Conservation (phyloP, 2,113 vertebrate species). For the Thunnus maccoyii region DNA sequence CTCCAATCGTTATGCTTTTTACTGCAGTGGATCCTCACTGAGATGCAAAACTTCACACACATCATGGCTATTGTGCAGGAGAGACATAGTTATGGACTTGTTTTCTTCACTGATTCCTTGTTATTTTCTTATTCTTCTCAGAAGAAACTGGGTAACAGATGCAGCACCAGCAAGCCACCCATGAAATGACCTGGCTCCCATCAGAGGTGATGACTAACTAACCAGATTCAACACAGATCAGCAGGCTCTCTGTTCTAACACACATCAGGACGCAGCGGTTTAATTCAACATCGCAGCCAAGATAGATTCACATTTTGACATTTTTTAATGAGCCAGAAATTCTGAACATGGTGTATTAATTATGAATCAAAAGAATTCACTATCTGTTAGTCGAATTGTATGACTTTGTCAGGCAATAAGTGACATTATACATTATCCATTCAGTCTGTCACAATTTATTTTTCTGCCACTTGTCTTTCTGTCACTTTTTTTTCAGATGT, state of each 20-base stretch:
- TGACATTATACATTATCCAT: not conserved
- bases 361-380: not conserved
- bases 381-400: not conserved
- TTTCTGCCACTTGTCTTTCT: not conserved
- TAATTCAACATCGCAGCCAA: not conserved
- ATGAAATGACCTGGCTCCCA: slow-evolving; percentile 57
- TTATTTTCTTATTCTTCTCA: slow-evolving; percentile 31
- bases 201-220: slow-evolving; percentile 48
- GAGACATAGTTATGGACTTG: slow-evolving; percentile 7
- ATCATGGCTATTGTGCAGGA: slow-evolving; percentile 17
- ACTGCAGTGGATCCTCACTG: slow-evolving; percentile 20
- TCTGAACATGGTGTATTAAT: not conserved
- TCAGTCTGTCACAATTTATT: slow-evolving; percentile 2
- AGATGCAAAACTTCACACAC: slow-evolving; percentile 36
- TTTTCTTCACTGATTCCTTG: slow-evolving; percentile 39
- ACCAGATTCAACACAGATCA: slow-evolving; percentile 36
- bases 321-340: slow-evolving; percentile 1
- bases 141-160: slow-evolving; percentile 41
- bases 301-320: not conserved
- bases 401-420: not conserved
- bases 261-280: slow-evolving; percentile 26
- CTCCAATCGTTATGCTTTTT: slow-evolving; percentile 42
- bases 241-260: slow-evolving; percentile 12
- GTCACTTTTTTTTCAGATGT: slow-evolving; percentile 14
- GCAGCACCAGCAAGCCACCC: slow-evolving; percentile 40